Base-by-base conservation (phyloP, 2,888 invertebrate genomes). In the Drosophila quinaria region DNA sequence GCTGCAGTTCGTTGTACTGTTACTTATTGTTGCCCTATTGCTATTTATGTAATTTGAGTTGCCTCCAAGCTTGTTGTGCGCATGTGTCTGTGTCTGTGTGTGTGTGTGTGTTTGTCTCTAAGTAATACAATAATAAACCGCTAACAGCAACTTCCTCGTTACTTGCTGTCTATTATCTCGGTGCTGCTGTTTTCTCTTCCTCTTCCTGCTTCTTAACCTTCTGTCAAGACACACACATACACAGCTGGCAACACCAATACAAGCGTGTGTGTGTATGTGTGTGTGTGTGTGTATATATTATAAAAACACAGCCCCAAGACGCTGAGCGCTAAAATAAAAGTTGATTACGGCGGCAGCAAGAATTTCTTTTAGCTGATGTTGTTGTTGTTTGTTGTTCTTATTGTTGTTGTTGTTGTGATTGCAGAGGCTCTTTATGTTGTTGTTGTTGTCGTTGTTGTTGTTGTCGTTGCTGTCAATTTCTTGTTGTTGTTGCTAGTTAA, bases 21-120 rank as follows among this genome's bases (percentile, higher is more conserved):
- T 25, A 29, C 29, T 29, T 42, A 33, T 19, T 51, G 55, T 19
- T 51, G 55, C 70, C 61, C 74, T 80, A 64, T 71, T 71, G 65
- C 84, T 87, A 83, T 85, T 85, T 85, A 85, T 85, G 89, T 85
- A 85, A 85, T 89, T 87, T 89, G 81, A 89, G 87, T 71, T 75
- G 78, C 64, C 67, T 65, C 61, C 58, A 44, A 63, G 62, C 22
- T 37, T 61, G 25, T 25, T 79, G 72, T 80, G 74, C 77, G 79
- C 73, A n/a, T 49, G 19, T 39, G 22, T 60, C 17, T 64, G 11
- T 50, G 10, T 56, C 49, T 54, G 25, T 69, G 46, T 52, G 17
- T 61, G 17, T 17, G 3, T 58, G 25, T 19, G 17, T 37, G 54
- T 25, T 19, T 56, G 44, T 65, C 37, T 61, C 62, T 35, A 41